Conservation (phyloP, 2,888 invertebrate genomes). For the Beris chalybata region DNA sequence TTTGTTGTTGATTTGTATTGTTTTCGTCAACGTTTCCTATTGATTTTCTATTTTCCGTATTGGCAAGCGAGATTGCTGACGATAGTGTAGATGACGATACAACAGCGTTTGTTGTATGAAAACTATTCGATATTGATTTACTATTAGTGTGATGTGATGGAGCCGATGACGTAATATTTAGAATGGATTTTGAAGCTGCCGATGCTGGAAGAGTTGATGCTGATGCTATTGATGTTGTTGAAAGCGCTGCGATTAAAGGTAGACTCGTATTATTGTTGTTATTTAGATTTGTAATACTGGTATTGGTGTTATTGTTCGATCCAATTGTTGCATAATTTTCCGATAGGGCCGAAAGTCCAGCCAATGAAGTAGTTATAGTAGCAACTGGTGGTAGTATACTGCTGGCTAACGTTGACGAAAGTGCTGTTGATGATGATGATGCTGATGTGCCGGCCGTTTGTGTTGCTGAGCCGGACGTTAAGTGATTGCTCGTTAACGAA, state of each 20-base stretch:
- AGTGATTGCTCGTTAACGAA: slow-evolving; percentile 64
- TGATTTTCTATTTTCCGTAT: slow-evolving; percentile 21
- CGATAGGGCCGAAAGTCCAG: neutral
- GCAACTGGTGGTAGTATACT: slow-evolving; percentile 36
- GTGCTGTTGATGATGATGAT: slow-evolving; percentile 43
- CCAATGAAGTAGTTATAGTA: slow-evolving; percentile 25
- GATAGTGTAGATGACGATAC: slow-evolving; percentile 39
- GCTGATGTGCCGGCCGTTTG: slow-evolving; percentile 45
- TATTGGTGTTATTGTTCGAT: slow-evolving; percentile 17
- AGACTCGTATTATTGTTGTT: slow-evolving; percentile 18
- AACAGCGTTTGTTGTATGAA: slow-evolving; percentile 41
- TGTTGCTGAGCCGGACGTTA: slow-evolving; percentile 58
- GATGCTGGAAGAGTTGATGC: slow-evolving; percentile 50
- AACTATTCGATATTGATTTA: slow-evolving; percentile 17
- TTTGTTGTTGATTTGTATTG: slow-evolving; percentile 3
- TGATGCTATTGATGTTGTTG: slow-evolving; percentile 40
- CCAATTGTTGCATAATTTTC: slow-evolving; percentile 3
- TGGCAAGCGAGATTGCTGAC: slow-evolving; percentile 36
- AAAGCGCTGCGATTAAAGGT: slow-evolving; percentile 2
- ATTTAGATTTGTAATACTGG: slow-evolving; percentile 40
- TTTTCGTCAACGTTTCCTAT: slow-evolving; percentile 4
- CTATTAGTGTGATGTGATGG: slow-evolving; percentile 30
- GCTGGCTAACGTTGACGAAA: slow-evolving; percentile 7
- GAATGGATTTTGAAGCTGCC: slow-evolving; percentile 40
- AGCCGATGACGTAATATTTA: slow-evolving; percentile 28